Base-by-base conservation (phyloP, 2,113 vertebrate genomes). In the Clarias magur region DNA sequence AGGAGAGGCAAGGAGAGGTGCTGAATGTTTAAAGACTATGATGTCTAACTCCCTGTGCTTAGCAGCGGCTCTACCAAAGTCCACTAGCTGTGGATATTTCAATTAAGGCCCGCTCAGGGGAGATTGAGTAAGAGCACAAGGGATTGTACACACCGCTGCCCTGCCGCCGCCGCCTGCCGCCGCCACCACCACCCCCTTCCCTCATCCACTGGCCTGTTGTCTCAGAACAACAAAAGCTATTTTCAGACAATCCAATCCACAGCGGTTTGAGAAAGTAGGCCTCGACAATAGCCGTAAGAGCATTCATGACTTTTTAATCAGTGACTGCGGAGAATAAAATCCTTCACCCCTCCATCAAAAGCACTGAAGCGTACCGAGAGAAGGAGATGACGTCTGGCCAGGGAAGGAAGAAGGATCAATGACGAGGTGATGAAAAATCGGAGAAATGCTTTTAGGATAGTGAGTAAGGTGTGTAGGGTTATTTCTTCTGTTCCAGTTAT, bases 231-330 rank as follows among this genome's bases (percentile, higher is more conserved):
- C 94, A 93, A 95, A 95, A 94, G 93, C 94, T 95, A 95, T 95
- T 95, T 95, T 94, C 93, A 93, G 94, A 92, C 92, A 48, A 92
- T 91, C 91, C 93, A 93, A 91, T 92, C 91, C 93, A 90, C 90
- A 92, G 86, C 86, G 88, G 92, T 90, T 85, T 85, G 85, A 89
- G 80, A 86, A 90, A 90, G 88, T 88, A 89, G 90, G 89, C 88
- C 91, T 76, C 85, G 84, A 60, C 87, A 19, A 79, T 84, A 80
- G 91, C 91, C 93, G 92, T 94, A 95, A 95, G 94, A 95, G 94
- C 94, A 93, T 93, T 95, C 94, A 95, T 95, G 92, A 94, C 92
- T 95, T 95, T 95, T 95, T 95, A 94, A 95, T 95, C 92, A 73
- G 91, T 91, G 93, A 93, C 94, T 93, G 90, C 91, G 88, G 92